These are phyloP conservation scores for Ceratina australensis DNA, from an alignment of 1,140 invertebrate genomes.

Conservation along the genomic window DNA sequence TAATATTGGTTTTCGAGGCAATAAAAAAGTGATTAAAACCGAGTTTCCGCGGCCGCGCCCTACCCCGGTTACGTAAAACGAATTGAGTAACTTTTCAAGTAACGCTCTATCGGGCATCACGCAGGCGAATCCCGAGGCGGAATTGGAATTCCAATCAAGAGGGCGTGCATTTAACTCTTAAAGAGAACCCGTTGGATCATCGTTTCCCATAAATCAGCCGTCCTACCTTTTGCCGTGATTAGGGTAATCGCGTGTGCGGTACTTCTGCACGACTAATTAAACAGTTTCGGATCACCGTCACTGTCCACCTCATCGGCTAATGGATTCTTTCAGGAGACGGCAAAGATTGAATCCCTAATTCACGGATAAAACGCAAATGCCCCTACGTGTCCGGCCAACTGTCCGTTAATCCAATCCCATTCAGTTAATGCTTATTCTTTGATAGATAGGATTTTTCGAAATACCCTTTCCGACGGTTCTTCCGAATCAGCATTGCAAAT, in stretches of 20 bases:
- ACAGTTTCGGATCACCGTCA: conserved; percentile 26
- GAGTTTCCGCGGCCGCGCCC: conserved; percentile 46
- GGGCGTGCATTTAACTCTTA: not conserved
- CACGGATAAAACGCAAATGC: not conserved
- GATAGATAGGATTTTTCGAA: too few species aligned
- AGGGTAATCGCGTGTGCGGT: conserved; percentile 16
- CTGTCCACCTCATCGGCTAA: conserved; percentile 51
- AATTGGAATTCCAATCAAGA: not conserved
- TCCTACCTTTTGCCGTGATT: conserved; percentile 16
- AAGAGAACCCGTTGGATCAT: not conserved
- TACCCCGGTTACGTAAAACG: conserved; percentile 19
- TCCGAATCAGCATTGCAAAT: too few species aligned
- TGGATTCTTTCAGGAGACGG: conserved; percentile 26
- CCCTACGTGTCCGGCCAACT: not conserved
- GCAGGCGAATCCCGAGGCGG: not conserved
- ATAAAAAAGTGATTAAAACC: conserved; percentile 52
- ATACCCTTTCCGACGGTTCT: too few species aligned
- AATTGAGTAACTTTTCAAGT: conserved; percentile 19
- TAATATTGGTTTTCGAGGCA: conserved; percentile 50
- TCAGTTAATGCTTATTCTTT: too few species aligned
- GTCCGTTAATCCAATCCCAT: too few species aligned
- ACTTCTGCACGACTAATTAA: conserved; percentile 16
- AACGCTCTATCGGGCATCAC: not conserved
- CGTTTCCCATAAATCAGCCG: not conserved
- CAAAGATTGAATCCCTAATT: not conserved